These are phyloP conservation scores for Sphecodes monilicornis DNA, from an alignment of 2,888 invertebrate genomes.

Conservation along the genomic window DNA sequence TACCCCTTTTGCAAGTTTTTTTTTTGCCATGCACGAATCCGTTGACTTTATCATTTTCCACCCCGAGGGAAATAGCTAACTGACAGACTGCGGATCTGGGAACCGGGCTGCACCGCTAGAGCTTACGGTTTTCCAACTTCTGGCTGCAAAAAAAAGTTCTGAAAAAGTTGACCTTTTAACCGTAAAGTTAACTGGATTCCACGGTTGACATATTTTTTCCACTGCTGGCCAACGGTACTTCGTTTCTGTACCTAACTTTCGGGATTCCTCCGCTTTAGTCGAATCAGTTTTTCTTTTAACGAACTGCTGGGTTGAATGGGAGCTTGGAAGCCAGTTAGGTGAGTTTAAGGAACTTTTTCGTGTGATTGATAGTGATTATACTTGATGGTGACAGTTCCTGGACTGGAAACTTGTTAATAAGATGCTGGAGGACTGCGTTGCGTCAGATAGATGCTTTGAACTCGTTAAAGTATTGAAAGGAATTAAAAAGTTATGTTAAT, in stretches of 20 bases:
- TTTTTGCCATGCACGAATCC: conserved; percentile 23
- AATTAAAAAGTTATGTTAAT: too few species aligned
- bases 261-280: not conserved
- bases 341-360: not conserved
- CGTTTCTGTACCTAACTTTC: not conserved
- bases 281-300: not conserved
- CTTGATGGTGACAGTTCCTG: not conserved
- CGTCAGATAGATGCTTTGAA: too few species aligned
- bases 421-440: not conserved
- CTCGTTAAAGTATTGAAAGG: too few species aligned
- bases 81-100: not conserved
- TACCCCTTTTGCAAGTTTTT: not conserved
- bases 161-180: conserved; percentile 75
- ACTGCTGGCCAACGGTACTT: conserved; percentile 28
- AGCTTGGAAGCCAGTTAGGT: not conserved
- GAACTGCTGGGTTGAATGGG: not conserved
- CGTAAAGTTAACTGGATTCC: conserved; percentile 70
- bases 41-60: conserved; percentile 55
- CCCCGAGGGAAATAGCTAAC: not conserved
- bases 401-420: not conserved
- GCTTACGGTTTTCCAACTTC: conserved; percentile 50
- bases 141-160: conserved; percentile 54
- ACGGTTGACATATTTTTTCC: conserved; percentile 55
- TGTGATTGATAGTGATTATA: not conserved
- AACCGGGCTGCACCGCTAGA: conserved; percentile 46